These are phyloP conservation scores for Pseudocheirus occidentalis DNA, from an alignment of 2,797 vertebrate genomes.

Conservation along the genomic window DNA sequence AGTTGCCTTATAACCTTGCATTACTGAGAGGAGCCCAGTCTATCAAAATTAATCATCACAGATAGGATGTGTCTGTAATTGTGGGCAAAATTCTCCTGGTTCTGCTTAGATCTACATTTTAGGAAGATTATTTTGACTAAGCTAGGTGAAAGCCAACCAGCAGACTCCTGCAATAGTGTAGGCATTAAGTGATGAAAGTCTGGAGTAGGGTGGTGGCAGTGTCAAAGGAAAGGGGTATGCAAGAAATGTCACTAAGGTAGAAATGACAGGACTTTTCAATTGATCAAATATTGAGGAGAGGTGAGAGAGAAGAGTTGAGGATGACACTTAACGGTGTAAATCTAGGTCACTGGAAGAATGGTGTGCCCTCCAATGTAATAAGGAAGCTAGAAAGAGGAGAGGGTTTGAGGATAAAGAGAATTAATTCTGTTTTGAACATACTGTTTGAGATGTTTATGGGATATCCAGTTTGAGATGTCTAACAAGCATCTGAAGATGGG, in stretches of 20 bases:
- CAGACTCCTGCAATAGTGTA: too few relatives aligned
- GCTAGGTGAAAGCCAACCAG: too few relatives aligned
- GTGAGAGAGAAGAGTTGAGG: not conserved
- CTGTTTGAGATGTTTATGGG: not conserved
- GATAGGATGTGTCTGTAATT: too few relatives aligned
- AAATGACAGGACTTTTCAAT: not conserved
- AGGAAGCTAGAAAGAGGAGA: not conserved
- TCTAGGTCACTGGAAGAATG: not conserved
- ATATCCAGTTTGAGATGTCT: not conserved
- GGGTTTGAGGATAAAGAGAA: not conserved
- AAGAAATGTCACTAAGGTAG: not conserved
- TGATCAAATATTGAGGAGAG: not conserved
- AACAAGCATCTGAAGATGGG: not conserved
- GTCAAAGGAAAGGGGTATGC: too few relatives aligned
- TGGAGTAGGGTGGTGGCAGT: too few relatives aligned
- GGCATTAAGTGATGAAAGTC: too few relatives aligned
- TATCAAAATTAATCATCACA: too few relatives aligned
- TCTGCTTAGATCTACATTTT: not conserved
- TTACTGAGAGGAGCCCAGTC: too few relatives aligned
- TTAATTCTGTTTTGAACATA: not conserved
- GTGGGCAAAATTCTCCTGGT: too few relatives aligned
- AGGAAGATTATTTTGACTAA: not conserved
- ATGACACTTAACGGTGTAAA: not conserved
- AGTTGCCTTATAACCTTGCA: too few relatives aligned
- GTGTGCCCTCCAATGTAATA: not conserved